Percentiles rank a stretch among this genome's conserved stretches.
Evolutionary conservation across 2,113 vertebrate species (phyloP).

Genomic region (Ancistrus triradiatus): DNA sequence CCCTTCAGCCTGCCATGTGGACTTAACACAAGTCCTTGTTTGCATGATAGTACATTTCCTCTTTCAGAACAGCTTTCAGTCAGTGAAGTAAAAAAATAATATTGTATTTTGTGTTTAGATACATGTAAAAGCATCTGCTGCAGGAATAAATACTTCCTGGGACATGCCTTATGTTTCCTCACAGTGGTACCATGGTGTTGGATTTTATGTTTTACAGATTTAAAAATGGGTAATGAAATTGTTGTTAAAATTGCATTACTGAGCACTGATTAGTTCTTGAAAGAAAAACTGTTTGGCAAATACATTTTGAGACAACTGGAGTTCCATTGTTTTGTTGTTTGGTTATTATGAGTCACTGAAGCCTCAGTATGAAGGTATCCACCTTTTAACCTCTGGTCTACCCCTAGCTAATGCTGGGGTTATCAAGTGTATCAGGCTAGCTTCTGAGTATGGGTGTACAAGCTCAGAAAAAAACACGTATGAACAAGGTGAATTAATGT

Average conservation of each 20-base stretch:
- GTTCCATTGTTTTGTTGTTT: constrained; percentile 1
- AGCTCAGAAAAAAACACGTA: not conserved
- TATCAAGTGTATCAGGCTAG: not conserved
- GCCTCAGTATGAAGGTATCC: not conserved
- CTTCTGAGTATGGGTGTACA: constrained; percentile 6
- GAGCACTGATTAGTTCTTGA: constrained; percentile 12
- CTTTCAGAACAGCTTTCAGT: constrained; percentile 6
- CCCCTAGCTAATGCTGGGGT: constrained; percentile 1
- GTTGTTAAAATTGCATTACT: constrained; percentile 15
- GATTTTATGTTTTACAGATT: constrained; percentile 6
- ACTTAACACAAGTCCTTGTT: constrained; percentile 20
- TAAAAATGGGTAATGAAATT: constrained; percentile 5
- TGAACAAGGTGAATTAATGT: not conserved
- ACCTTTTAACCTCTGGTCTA: not conserved
- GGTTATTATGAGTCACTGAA: not conserved
- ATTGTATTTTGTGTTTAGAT: constrained; percentile 2
- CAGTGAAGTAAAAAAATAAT: too few species aligned
- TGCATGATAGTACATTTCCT: constrained; percentile 20
- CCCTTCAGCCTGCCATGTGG: constrained; percentile 12
- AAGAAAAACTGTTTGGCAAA: constrained; percentile 8
- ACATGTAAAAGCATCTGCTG: constrained; percentile 18
- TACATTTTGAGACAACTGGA: not conserved
- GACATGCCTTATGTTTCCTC: constrained; percentile 14
- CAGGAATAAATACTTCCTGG: constrained; percentile 13
- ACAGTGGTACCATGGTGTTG: constrained; percentile 15